phyloP scores from a whole-genome alignment of 2,113 vertebrate species.

The Lepus timidus region DNA sequence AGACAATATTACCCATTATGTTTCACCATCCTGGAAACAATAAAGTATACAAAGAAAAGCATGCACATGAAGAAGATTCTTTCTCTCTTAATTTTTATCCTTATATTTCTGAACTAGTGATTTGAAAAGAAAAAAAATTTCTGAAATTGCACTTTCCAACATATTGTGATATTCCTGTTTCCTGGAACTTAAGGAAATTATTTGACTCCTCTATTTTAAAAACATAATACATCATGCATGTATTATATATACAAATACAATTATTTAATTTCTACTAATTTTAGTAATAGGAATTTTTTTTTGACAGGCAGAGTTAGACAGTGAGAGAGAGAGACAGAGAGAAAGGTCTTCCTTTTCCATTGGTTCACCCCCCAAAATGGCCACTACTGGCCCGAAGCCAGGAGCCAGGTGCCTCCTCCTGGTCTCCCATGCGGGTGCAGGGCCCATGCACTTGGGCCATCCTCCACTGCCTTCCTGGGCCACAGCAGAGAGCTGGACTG shows the following conservation, averaged over 20 bases:
- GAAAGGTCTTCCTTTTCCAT: no score
- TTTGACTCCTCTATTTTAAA: background rate
- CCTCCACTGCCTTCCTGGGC: no score
- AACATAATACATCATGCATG: background rate
- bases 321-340: no score
- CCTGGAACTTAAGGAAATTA: background rate
- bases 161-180: slow-evolving; percentile 18
- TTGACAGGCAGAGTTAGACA: no score
- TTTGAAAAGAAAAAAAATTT: slow-evolving; percentile 1
- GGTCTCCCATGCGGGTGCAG: no score
- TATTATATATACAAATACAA: background rate
- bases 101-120: background rate
- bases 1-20: background rate
- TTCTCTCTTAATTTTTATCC: background rate
- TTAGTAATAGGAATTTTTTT: background rate
- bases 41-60: slow-evolving; percentile 32
- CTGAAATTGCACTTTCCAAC: background rate
- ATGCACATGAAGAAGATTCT: background rate
- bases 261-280: slow-evolving; percentile 61
- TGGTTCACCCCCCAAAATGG: no score
- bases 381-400: no score
- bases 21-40: slow-evolving; percentile 35
- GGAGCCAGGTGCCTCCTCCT: no score
- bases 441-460: no score
- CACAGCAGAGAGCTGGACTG: no score